Percentiles rank a stretch among this genome's conserved stretches.
Evolutionary conservation across 2,888 invertebrate genomes (phyloP).

Genomic region (Tenthredo notha): DNA sequence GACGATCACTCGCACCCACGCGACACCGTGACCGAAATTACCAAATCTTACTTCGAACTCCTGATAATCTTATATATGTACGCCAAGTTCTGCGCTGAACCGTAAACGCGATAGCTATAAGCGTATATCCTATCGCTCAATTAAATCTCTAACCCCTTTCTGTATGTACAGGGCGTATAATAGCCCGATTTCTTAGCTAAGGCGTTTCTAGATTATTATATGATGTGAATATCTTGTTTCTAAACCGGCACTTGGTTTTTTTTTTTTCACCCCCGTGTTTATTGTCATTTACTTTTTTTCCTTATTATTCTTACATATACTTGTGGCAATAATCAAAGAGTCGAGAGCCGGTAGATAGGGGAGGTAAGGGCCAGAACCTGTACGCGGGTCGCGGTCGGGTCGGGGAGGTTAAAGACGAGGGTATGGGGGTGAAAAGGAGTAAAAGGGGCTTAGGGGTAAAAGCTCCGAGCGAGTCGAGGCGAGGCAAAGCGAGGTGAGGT

Average conservation of each 20-base stretch:
- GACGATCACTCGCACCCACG: not conserved
- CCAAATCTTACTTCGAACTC: not conserved
- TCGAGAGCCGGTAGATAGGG: not conserved
- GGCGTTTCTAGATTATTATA: not conserved
- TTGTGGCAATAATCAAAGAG: slow-evolving; percentile 39
- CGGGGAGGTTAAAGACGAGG: slow-evolving; percentile 41
- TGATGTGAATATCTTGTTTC: not conserved
- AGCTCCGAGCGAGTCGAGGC: slow-evolving; percentile 60
- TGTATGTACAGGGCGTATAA: not conserved
- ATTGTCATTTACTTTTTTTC: not conserved
- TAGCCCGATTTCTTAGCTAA: not conserved
- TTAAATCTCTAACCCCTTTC: slow-evolving; percentile 25
- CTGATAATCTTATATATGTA: not conserved
- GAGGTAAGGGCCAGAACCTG: slow-evolving; percentile 16
- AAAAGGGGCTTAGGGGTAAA: slow-evolving; percentile 66
- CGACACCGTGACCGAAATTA: slow-evolving; percentile 45
- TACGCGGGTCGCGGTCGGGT: slow-evolving; percentile 42
- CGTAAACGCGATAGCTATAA: slow-evolving; percentile 26
- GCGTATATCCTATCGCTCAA: slow-evolving; percentile 20
- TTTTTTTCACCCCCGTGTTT: too few species aligned
- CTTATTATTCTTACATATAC: not conserved
- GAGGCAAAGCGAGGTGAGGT: slow-evolving; percentile 54
- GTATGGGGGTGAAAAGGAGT: slow-evolving; percentile 60
- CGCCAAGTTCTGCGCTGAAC: not conserved
- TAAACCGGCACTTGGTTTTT: not conserved